Base-by-base conservation (phyloP, 2,888 invertebrate genomes). In the Drosophila atroscutellata region DNA sequence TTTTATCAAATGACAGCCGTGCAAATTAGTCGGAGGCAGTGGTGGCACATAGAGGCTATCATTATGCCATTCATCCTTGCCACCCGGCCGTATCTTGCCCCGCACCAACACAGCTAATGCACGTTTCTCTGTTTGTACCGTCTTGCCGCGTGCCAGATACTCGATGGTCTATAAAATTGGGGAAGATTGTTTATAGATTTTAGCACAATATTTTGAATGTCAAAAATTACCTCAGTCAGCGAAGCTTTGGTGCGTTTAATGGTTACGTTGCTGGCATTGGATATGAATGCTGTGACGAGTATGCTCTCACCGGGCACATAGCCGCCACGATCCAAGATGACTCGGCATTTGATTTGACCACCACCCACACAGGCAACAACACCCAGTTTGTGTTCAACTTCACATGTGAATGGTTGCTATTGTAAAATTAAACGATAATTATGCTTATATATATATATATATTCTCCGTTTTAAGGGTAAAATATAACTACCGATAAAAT, bases 291-390 rank as follows among this genome's bases (percentile, higher is more conserved):
- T 71, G 96, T 96, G 82, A 99, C 95, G 85, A 96, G 95, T 92
- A 99, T 96, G 91, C 96, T 97, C 93, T 99, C 98, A 4, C 98
- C 99, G 18, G 98, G 98, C 72, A 99, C 98, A 93, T 98, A 99
- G 28, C 98, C 99, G 67, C 98, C 97, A 91, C 98, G 95, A 93
- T 98, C 98, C 77, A 99, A 94, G 74, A 96, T 95, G 74, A 98
- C 97, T 90, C 96, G 95, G 91, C 98, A 98, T 59, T 96, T 94
- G 54, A 99, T 97, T 11, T 96, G 95, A 56, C 99, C 99, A 51
- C 97, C 96, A 79, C 97, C 96, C 80, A 98, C 96, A 92, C 98
- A 98, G 49, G 96, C 96, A 20, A 77, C 77, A 84, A 97, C 96
- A 64, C 98, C 98, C 84, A 98, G 94, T 86, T 96, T 96, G 93